Base-by-base conservation (phyloP, 2,888 invertebrate species). In the Drosophila gaucha region DNA sequence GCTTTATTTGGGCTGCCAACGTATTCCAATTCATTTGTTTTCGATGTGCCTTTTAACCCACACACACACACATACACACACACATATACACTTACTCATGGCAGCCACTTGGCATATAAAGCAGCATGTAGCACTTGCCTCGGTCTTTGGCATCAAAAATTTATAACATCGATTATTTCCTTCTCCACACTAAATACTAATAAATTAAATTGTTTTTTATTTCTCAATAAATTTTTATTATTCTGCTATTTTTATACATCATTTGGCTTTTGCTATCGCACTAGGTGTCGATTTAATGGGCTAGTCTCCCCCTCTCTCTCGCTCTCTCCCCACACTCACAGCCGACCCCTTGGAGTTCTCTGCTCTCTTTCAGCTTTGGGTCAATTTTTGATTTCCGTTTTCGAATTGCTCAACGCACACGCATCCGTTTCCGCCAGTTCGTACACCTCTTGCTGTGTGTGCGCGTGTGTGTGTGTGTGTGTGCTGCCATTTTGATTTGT, bases 181-280 rank as follows among this genome's bases (percentile, higher is more conserved):
- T 74, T 77, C 77, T 20, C 60, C 60, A 77, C 89, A 89, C 90
- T 90, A 88, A 91, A 90, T 89, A 87, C 86, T 88, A 89, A 90
- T 90, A 91, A 91, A 91, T 91, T 89, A 89, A 90, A 90, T 90
- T 89, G 89, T 89, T 89, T 90, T 89, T 89, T 90, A 90, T 90
- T 89, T 88, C 77, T 80, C 85, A 88, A 89, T 90, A 90, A 90
- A 89, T 90, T 90, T 90, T 90, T 90, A 90, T 91, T 90, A 89
- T 86, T 78, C 67, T 85, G 85, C 82, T 80, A 78, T 82, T 84
- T 88, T 79, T 86, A 87, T 86, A 78, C 84, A 80, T 74, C 85
- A 74, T 88, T 86, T 82, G 67, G 68, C 55, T 38, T 57, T 20
- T 35, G 63, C 63, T 44, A 65, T 74, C 50, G 74, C 36, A 41